These are phyloP conservation scores for Crossaster papposus DNA, from an alignment of 53 echinoderm and acorn worm genomes.

Conservation along the genomic window DNA sequence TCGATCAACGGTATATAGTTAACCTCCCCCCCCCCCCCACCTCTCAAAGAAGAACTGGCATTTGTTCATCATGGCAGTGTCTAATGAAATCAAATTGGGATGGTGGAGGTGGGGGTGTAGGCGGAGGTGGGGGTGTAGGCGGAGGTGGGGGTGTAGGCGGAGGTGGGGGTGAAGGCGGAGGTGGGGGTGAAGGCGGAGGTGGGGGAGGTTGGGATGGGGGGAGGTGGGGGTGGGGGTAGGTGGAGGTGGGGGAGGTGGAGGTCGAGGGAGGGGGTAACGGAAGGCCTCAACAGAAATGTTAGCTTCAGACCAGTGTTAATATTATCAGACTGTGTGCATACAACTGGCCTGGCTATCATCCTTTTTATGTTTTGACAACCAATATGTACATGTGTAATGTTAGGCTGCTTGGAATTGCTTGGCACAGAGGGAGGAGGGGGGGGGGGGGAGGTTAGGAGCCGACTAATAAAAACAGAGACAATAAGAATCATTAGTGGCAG, in stretches of 20 bases:
- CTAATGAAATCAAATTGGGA: constrained; percentile 43
- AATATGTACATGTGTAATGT: neutral
- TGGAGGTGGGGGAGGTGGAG: neutral
- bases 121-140: neutral
- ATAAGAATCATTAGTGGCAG: constrained; percentile 13
- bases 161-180: neutral
- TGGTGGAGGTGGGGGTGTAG: neutral
- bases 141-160: neutral
- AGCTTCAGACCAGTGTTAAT: constrained; percentile 23
- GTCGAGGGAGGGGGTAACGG: neutral
- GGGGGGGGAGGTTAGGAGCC: constrained; percentile 24
- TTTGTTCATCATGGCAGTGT: neutral
- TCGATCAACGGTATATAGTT: constrained; percentile 57
- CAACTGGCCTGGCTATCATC: neutral
- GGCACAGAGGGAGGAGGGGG: neutral
- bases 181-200: neutral
- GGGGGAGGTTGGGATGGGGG: neutral
- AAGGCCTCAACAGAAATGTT: constrained; percentile 32
- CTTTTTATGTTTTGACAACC: constrained; percentile 13
- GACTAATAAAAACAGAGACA: constrained; percentile 35
- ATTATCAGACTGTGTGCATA: neutral
- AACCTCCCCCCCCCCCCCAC: too few relatives aligned
- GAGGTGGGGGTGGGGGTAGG: neutral
- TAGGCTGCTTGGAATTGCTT: constrained; percentile 19
- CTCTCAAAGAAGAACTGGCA: constrained; percentile 29